Conservation (phyloP, 64 coral and sea anemone genomes). For the Actinia equina region DNA sequence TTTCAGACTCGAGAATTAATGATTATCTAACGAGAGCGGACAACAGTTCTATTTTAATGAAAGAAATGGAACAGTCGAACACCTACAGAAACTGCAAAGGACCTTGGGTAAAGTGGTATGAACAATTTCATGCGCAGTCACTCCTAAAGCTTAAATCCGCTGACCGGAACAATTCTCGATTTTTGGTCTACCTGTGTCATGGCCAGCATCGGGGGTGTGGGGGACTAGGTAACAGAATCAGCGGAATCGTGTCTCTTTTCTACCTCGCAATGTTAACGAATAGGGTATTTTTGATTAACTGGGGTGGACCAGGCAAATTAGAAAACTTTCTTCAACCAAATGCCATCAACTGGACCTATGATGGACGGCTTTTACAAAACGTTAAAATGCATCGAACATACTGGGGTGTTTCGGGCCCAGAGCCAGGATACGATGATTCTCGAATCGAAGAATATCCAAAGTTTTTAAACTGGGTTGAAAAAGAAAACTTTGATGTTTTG, state of each 20-base stretch:
- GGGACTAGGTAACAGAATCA: constrained; percentile 24
- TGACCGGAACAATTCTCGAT: neutral
- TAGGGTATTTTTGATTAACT: constrained; percentile 39
- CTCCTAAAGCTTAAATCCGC: neutral
- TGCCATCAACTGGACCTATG: constrained; percentile 28
- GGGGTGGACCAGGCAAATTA: constrained; percentile 27
- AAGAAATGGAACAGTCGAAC: too few species aligned
- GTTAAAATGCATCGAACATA: neutral
- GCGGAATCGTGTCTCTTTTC: constrained; percentile 30
- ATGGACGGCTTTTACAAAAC: neutral
- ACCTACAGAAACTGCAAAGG: neutral
- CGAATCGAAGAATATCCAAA: neutral
- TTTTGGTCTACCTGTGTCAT: neutral
- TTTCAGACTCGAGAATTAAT: too few species aligned
- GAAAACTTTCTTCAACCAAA: constrained; percentile 18
- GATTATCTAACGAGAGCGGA: too few species aligned
- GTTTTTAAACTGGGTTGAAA: constrained; percentile 9
- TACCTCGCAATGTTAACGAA: constrained; percentile 31
- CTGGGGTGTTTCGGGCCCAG: neutral
- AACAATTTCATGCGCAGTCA: neutral
- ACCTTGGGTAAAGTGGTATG: neutral
- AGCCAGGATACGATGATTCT: neutral
- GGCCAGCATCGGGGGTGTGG: neutral
- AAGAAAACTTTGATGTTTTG: neutral
- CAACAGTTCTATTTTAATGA: too few species aligned